Evolutionary conservation across 2,113 vertebrate genomes (phyloP), one percentile per base, ranked within the genome.

Genomic region (Nycticebus coucang): DNA sequence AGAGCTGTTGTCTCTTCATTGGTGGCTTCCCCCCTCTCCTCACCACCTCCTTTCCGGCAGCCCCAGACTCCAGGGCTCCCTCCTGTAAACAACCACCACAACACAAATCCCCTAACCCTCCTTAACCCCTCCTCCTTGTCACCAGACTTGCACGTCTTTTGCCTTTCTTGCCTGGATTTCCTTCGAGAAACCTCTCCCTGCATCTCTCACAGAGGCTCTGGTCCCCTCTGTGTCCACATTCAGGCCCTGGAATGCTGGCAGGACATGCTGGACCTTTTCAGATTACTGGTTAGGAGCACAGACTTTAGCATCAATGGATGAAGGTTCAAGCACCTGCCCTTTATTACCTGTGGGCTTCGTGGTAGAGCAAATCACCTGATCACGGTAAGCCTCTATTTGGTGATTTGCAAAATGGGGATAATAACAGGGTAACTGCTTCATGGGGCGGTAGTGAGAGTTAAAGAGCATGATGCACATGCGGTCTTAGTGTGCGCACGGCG

Each of bases 231-330:
- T 64, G 62, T 24, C 18, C 6, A 74, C 45, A 1, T n/a, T 7
- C 11, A 9, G 87, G 41, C 22, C 66, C 19, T 68, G 26, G 64
- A 22, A 28, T 7, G 0, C 6, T 13, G 26, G 41, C 14, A 50
- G 45, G 19, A 19, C 15, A 14, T 72, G 5, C 77, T 60, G 17
- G 77, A 24, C 24, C 57, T 64, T 72, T 37, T n/a, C 33, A 26
- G 55, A 37, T 59, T 5, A 37, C 24, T 33, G 24, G 9, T 30
- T 35, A 59, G 2, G 11, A 41, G 26, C 14, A 0, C 11, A 4
- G 50, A 35, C 1, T 37, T 71, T 7, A 7, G 53, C 18, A 35
- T 60, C 12, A 5, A 22, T 66, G n/a, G 53, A 7, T 0, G 45
- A 68, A 37, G 13, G 4, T 21, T 68, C 62, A 64, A 62, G 41